Evolutionary conservation across 2,113 vertebrate species (phyloP).

Genomic region (Megaptera novaeangliae): DNA sequence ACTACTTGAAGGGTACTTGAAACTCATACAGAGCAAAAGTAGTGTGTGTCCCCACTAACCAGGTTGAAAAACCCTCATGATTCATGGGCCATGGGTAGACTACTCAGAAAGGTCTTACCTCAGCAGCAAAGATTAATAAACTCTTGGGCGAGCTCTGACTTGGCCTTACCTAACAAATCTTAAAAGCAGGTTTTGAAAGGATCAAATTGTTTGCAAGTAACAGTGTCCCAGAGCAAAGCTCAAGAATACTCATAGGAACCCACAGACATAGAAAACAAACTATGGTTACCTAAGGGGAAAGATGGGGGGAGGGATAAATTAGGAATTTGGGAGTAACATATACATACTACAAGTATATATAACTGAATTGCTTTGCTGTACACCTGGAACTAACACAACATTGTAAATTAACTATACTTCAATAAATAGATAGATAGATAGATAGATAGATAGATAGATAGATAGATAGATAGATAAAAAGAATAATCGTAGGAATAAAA

Average conservation of each 20-base stretch:
- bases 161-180: neutral
- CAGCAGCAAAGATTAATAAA: neutral
- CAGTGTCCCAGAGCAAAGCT: neutral
- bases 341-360: too few relatives aligned
- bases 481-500: neutral
- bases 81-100: neutral
- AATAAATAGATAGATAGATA: too few relatives aligned
- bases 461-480: too few relatives aligned
- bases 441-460: too few relatives aligned
- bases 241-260: neutral
- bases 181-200: neutral
- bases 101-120: neutral
- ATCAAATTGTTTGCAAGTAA: neutral
- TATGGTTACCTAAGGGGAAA: too few relatives aligned
- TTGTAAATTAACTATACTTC: too few relatives aligned
- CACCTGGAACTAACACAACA: too few relatives aligned
- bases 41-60: neutral
- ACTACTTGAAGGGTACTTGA: neutral
- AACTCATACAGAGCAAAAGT: neutral
- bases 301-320: too few relatives aligned
- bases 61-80: neutral
- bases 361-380: too few relatives aligned
- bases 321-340: too few relatives aligned
- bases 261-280: too few relatives aligned
- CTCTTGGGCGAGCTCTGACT: neutral